phyloP scores from a whole-genome alignment of 2,113 vertebrate species.

The Argyrosomus japonicus region DNA sequence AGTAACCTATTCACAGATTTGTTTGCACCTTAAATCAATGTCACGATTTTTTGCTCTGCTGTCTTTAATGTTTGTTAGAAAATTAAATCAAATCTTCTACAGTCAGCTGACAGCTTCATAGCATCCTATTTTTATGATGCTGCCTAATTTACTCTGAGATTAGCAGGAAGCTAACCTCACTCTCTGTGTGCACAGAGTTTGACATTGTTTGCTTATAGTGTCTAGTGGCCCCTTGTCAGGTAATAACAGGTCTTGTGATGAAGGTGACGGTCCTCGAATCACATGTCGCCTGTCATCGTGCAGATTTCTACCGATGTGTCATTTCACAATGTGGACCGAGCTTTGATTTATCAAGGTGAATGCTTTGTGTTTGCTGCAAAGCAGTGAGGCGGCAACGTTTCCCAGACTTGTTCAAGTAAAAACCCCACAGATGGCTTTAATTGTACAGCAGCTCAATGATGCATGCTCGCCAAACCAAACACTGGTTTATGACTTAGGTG shows the following conservation, averaged over 20 bases:
- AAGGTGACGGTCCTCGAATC: constrained; percentile 1
- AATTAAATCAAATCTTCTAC: neutral
- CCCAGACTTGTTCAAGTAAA: constrained; percentile 35
- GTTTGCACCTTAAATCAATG: neutral
- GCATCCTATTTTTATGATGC: constrained; percentile 3
- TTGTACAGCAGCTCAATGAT: constrained; percentile 58
- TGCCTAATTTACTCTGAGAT: neutral
- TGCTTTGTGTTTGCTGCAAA: constrained; percentile 24
- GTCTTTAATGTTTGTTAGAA: neutral
- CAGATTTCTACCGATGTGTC: neutral
- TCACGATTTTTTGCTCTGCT: neutral
- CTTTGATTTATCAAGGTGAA: constrained; percentile 12
- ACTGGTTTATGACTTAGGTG: constrained; percentile 66
- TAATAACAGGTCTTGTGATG: constrained; percentile 17
- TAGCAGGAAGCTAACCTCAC: neutral
- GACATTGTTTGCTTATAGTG: constrained; percentile 26
- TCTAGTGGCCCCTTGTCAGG: constrained; percentile 4
- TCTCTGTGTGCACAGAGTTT: constrained; percentile 15
- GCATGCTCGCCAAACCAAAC: constrained; percentile 70
- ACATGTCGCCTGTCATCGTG: neutral
- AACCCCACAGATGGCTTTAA: constrained; percentile 73
- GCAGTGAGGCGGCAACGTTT: constrained; percentile 17
- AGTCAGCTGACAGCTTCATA: neutral
- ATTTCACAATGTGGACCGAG: neutral
- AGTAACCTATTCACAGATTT: neutral